Conservation (phyloP, 1,140 invertebrate species). For the Ladona fulva region DNA sequence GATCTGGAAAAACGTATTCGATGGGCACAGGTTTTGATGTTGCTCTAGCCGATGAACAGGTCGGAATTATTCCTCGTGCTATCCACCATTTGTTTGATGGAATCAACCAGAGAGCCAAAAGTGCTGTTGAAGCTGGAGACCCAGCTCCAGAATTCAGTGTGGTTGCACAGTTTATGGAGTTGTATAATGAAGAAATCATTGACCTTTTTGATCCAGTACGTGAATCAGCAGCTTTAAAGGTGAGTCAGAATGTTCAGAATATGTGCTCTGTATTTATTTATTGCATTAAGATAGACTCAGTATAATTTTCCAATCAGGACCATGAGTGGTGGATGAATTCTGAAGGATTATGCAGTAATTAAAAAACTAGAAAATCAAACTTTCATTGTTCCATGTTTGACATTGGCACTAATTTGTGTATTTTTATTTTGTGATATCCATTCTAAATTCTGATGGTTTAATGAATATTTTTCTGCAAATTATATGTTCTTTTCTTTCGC, state of each 20-base stretch:
- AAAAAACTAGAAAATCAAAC: no score
- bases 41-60: conserved; percentile 55
- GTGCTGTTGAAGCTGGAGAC: conserved; percentile 46
- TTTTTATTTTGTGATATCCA: no score
- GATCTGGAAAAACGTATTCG: conserved; percentile 95
- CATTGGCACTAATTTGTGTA: no score
- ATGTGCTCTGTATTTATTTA: no score
- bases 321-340: no score
- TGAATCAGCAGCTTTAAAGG: conserved; percentile 45
- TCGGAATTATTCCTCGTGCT: conserved; percentile 89
- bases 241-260: conserved; percentile 27
- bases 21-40: conserved; percentile 98
- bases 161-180: conserved; percentile 79
- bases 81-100: conserved; percentile 82
- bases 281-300: no score
- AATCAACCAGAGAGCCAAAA: conserved; percentile 56
- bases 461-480: no score
- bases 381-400: no score
- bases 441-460: no score
- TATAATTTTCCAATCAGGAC: no score
- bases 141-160: conserved; percentile 70
- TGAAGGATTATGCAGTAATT: no score
- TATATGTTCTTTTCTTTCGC: no score
- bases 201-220: conserved; percentile 75
- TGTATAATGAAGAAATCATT: conserved; percentile 95